phyloP scores from a whole-genome alignment of 92 coral and sea anemone species.

The Pocillopora meandrina region DNA sequence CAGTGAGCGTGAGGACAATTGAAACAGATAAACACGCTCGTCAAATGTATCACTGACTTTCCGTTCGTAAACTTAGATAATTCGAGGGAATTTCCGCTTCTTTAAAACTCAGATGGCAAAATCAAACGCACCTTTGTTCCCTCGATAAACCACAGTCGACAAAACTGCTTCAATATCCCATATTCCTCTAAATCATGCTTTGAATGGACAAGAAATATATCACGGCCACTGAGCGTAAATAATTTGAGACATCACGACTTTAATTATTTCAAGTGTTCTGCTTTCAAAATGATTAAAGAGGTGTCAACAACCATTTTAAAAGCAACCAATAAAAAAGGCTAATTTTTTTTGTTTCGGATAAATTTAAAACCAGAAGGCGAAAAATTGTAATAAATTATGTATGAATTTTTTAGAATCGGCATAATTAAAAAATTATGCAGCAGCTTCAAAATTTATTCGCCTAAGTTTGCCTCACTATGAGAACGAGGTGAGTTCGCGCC shows the following conservation, averaged over 20 bases:
- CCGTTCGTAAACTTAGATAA: neutral
- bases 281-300: constrained; percentile 22
- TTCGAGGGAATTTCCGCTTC: neutral
- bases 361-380: constrained; percentile 8
- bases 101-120: neutral
- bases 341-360: neutral
- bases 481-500: neutral
- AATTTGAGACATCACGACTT: constrained; percentile 17
- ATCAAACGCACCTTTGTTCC: neutral
- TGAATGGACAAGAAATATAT: neutral
- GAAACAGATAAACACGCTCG: neutral
- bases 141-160: neutral
- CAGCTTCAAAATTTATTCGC: too few relatives aligned
- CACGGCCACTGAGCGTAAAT: neutral
- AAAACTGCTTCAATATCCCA: too few relatives aligned
- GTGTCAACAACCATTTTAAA: neutral
- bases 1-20: neutral
- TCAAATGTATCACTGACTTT: neutral
- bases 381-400: neutral
- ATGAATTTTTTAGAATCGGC: neutral
- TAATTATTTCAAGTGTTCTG: constrained; percentile 27
- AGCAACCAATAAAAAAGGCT: constrained; percentile 1
- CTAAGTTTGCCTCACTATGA: neutral
- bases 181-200: too few relatives aligned
- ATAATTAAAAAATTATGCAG: too few relatives aligned